Evolutionary conservation across 1,140 invertebrate species (phyloP).

Genomic region (Carcinoscorpius rotundicauda): DNA sequence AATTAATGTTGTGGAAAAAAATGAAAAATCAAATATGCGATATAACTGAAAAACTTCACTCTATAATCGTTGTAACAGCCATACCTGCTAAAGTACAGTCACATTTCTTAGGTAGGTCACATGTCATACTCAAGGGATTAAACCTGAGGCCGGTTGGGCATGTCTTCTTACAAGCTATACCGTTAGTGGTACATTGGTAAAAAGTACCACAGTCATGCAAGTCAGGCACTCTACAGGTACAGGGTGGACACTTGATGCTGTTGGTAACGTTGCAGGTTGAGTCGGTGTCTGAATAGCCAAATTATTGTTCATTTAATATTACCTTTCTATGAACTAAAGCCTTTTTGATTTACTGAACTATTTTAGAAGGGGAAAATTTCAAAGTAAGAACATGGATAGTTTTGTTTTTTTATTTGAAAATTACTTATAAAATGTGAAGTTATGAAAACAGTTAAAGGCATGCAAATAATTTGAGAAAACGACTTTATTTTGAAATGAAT

Average conservation of each 20-base stretch:
- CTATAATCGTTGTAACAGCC: no score
- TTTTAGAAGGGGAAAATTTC: no score
- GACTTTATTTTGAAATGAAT: no score
- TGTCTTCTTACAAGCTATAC: slow-evolving; percentile 3
- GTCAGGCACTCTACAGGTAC: slow-evolving; percentile 12
- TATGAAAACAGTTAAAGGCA: no score
- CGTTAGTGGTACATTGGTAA: slow-evolving; percentile 9
- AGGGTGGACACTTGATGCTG: neutral
- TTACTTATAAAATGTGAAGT: no score
- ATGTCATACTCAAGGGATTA: slow-evolving; percentile 1
- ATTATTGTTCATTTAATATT: neutral
- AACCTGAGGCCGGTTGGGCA: slow-evolving; percentile 9
- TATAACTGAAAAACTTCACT: no score
- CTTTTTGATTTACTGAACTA: no score
- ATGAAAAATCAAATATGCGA: no score
- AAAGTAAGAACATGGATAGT: no score
- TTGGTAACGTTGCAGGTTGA: neutral
- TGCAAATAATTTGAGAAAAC: no score
- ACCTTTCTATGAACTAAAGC: neutral
- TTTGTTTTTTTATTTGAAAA: no score
- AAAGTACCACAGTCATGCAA: slow-evolving; percentile 18
- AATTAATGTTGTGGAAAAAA: no score
- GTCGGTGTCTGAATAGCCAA: neutral
- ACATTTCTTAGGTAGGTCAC: slow-evolving; percentile 7
- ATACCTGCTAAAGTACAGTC: neutral